phyloP scores from a whole-genome alignment of 2,113 vertebrate genomes.

The Rhinopomastus cyanomelas region DNA sequence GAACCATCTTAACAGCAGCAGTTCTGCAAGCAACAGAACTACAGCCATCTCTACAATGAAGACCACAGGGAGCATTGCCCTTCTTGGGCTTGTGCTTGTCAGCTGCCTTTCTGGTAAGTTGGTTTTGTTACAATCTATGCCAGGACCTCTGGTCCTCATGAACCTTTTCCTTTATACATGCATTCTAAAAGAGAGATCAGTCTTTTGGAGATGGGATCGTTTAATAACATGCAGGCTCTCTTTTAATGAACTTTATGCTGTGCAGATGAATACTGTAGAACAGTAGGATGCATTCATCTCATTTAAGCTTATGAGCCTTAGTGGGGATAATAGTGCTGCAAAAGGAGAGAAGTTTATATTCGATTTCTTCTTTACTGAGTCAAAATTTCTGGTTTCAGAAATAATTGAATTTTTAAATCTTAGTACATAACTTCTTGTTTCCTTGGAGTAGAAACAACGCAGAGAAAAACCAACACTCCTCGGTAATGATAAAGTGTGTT shows the following conservation, averaged over 20 bases:
- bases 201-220: background rate
- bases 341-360: background rate
- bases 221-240: background rate
- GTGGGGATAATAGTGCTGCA: background rate
- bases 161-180: background rate
- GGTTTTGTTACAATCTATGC: background rate
- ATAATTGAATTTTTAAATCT: background rate
- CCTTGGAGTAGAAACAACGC: background rate
- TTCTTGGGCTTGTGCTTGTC: constrained; percentile 44
- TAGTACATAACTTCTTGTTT: background rate
- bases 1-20: background rate
- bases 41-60: background rate
- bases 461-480: background rate
- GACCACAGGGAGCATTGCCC: background rate
- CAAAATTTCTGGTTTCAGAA: background rate
- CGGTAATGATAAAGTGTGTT: background rate
- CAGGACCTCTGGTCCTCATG: background rate
- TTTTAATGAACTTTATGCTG: background rate
- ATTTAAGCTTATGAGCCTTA: background rate
- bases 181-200: background rate
- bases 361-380: background rate
- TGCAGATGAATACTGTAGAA: background rate
- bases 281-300: background rate
- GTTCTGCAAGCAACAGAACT: background rate
- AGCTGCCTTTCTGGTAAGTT: constrained; percentile 40